These are phyloP conservation scores for Anoplius nigerrimus DNA, from an alignment of 2,888 invertebrate genomes.

Conservation along the genomic window DNA sequence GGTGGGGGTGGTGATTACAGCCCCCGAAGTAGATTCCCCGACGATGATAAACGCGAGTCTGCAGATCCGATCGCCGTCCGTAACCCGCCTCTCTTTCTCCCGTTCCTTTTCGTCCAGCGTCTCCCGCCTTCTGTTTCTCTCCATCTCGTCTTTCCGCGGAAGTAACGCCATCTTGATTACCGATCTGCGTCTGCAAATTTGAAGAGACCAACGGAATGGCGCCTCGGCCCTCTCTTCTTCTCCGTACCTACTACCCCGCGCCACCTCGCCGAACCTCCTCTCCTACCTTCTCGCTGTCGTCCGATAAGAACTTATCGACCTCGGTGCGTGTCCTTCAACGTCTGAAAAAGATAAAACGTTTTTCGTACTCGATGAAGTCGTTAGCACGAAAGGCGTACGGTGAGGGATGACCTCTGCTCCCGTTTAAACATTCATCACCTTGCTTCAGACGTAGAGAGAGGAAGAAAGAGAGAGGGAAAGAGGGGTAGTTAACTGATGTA, in stretches of 20 bases:
- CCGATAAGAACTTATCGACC: too few species aligned
- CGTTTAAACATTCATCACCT: too few species aligned
- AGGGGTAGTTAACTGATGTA: too few species aligned
- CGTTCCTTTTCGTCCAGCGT: not conserved
- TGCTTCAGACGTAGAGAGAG: too few species aligned
- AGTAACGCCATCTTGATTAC: slow-evolving; percentile 1
- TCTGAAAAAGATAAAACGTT: too few species aligned
- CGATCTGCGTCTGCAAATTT: slow-evolving; percentile 2
- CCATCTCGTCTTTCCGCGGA: slow-evolving; percentile 7
- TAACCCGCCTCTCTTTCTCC: slow-evolving; percentile 26
- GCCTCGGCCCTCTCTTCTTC: not conserved
- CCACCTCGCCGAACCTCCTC: not conserved
- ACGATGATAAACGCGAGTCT: slow-evolving; percentile 67
- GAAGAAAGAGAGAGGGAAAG: too few species aligned
- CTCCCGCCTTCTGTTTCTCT: slow-evolving; percentile 6
- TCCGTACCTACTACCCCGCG: slow-evolving; percentile 5
- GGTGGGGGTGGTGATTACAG: slow-evolving; percentile 68
- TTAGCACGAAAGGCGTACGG: too few species aligned
- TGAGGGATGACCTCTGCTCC: too few species aligned
- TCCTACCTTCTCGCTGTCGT: not conserved
- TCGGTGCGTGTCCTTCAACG: too few species aligned
- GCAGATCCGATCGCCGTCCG: slow-evolving; percentile 60
- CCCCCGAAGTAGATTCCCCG: slow-evolving; percentile 66
- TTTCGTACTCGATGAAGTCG: too few species aligned
- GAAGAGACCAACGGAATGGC: slow-evolving; percentile 1